Evolutionary conservation across 2,888 invertebrate genomes (phyloP).

Genomic region (Agrochola circellaris): DNA sequence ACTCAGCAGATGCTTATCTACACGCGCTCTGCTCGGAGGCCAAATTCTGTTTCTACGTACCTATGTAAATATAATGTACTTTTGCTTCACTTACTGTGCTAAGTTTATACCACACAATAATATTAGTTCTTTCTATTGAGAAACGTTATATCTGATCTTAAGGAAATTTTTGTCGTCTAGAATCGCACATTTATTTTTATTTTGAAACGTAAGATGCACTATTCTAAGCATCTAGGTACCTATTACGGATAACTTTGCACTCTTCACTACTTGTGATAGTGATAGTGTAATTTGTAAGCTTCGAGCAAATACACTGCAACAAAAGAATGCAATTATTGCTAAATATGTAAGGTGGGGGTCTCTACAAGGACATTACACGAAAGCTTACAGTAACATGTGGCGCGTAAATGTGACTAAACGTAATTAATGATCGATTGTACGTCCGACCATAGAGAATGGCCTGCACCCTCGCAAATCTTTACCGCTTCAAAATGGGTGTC

Average conservation of each 20-base stretch:
- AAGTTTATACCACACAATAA: slow-evolving; percentile 11
- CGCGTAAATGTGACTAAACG: slow-evolving; percentile 88
- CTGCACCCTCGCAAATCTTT: slow-evolving; percentile 87
- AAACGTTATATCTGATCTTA: background rate
- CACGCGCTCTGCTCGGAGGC: slow-evolving; percentile 76
- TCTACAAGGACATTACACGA: slow-evolving; percentile 69
- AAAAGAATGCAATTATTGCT: slow-evolving; percentile 37
- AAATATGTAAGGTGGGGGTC: slow-evolving; percentile 54
- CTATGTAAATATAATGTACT: slow-evolving; percentile 70
- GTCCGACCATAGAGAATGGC: slow-evolving; percentile 80
- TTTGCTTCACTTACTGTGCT: slow-evolving; percentile 67
- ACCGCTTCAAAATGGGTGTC: slow-evolving; percentile 83
- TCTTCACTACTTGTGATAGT: background rate
- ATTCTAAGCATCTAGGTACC: background rate
- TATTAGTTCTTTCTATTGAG: slow-evolving; percentile 26
- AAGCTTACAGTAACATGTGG: slow-evolving; percentile 85
- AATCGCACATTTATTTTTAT: background rate
- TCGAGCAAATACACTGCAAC: background rate
- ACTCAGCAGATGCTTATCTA: slow-evolving; percentile 90
- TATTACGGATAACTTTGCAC: background rate
- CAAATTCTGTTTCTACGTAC: slow-evolving; percentile 72
- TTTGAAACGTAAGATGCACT: background rate
- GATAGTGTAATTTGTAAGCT: slow-evolving; percentile 2
- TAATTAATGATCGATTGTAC: slow-evolving; percentile 90
- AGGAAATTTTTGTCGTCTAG: background rate